Base-by-base conservation (phyloP, 2,888 invertebrate species). In the Eurytoma adleriae region DNA sequence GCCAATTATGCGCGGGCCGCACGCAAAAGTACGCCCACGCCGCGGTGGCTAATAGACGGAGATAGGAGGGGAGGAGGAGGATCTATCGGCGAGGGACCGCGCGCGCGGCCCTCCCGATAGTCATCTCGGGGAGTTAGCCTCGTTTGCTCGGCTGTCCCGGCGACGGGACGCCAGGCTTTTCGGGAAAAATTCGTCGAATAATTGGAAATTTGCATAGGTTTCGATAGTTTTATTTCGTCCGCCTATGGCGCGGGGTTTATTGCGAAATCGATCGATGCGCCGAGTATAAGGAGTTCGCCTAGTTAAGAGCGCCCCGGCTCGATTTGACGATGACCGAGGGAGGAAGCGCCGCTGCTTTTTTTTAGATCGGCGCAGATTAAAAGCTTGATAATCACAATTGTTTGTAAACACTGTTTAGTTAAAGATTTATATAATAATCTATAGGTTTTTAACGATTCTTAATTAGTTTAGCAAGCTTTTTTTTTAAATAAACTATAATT, bases 1-100 rank as follows among this genome's bases (percentile, higher is more conserved):
- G 85, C 86, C 88, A 88, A 87, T 88, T 88, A 88, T 84, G 85
- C 85, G 85, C 40, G 40, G 40, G 7, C 5, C 40, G 40, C 67
- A 84, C 83, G 83, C 82, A 82, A 80, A 83, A 81, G 76, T 85
- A 80, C 86, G 83, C 84, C 86, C 84, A 84, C 85, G 83, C 85
- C 56, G 69, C 69, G 16, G 40, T 40, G 24, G 30, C 62, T 71
- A 71, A 71, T 71, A 59, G 70, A 71, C 40, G 40, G 40, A 40
- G 40, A 40, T 40, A 40, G 40, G 7, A 7, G 40, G 40, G 40
- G n/a, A n/a, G n/a, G n/a, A 40, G 40, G 40, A 40, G 40, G 40
- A 40, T 40, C 40, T 40, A 40, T 40, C 7, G 40, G 40, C 40
- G 40, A 40, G 40, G 40, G 40, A 40, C 40, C 40, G 40, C 40